A percentile compares a stretch with the other conserved stretches of the same genome.
phyloP scores from a whole-genome alignment of 1,140 invertebrate species.

The Lerema accius region DNA sequence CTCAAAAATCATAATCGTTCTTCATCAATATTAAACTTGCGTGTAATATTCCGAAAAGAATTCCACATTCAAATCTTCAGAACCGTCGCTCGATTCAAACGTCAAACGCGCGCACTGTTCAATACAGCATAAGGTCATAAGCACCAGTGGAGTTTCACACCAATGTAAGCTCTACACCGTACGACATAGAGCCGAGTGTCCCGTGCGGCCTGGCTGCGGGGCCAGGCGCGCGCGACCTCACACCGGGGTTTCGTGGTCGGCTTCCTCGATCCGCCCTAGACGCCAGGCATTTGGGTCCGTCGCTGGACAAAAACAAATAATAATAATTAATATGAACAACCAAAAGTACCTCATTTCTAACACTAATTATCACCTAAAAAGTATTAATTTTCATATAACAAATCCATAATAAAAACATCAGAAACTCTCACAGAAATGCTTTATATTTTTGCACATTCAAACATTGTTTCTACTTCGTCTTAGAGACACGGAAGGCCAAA shows the following conservation, averaged over 20 bases:
- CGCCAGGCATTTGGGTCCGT: conserved; percentile 91
- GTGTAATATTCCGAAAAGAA: neutral
- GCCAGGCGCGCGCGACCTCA: conserved; percentile 82
- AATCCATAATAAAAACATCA: too few species aligned
- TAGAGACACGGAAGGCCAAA: too few species aligned
- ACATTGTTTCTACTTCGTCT: too few species aligned
- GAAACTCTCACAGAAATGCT: too few species aligned
- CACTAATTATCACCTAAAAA: too few species aligned
- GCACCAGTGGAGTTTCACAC: conserved; percentile 5
- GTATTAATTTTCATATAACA: too few species aligned
- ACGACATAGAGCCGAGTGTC: neutral
- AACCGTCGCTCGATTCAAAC: neutral
- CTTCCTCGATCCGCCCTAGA: conserved; percentile 91
- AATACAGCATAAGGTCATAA: neutral
- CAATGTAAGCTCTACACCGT: neutral
- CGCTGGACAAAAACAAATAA: conserved; percentile 75
- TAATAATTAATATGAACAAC: too few species aligned
- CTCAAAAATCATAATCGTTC: conserved; percentile 18
- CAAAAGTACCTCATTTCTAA: too few species aligned
- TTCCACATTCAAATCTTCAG: conserved; percentile 4
- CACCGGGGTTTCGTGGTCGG: conserved; percentile 91
- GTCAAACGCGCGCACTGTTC: too few species aligned
- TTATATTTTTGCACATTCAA: too few species aligned
- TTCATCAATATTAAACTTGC: neutral
- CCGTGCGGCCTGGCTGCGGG: conserved; percentile 20